phyloP scores from a whole-genome alignment of 2,888 invertebrate species.

The Catonia carolina region DNA sequence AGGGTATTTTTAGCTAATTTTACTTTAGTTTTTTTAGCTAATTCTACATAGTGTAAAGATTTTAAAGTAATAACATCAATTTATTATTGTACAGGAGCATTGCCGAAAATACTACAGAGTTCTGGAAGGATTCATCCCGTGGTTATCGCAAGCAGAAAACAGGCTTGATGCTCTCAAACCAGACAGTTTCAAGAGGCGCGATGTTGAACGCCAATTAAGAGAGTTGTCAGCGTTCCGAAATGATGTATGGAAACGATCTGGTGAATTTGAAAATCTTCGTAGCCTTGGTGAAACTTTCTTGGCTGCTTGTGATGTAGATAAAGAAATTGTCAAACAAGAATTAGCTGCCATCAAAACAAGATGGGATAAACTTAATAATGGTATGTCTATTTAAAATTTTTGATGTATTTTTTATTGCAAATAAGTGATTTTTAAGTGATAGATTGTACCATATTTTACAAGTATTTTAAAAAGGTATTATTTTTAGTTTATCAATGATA shows the following conservation, averaged over 20 bases:
- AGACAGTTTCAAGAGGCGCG: slow-evolving; percentile 73
- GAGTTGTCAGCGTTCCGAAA: slow-evolving; percentile 85
- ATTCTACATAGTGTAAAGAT: too few species aligned
- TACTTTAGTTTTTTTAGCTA: too few species aligned
- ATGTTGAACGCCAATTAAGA: slow-evolving; percentile 79
- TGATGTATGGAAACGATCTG: slow-evolving; percentile 84
- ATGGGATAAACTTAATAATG: slow-evolving; percentile 88
- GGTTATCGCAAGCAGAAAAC: slow-evolving; percentile 82
- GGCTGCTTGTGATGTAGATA: slow-evolving; percentile 81
- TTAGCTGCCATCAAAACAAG: slow-evolving; percentile 73
- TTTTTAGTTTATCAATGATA: too few species aligned
- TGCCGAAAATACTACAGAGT: slow-evolving; percentile 83
- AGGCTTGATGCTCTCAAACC: slow-evolving; percentile 71
- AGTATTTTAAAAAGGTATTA: too few species aligned
- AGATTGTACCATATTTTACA: background rate
- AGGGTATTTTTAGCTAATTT: too few species aligned
- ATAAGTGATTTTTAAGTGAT: background rate
- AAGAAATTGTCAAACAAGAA: slow-evolving; percentile 79
- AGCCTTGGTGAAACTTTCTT: slow-evolving; percentile 83
- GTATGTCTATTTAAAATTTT: slow-evolving; percentile 43
- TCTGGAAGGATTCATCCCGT: slow-evolving; percentile 78
- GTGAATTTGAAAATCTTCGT: slow-evolving; percentile 85
- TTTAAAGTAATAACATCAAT: too few species aligned
- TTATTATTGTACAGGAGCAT: slow-evolving; percentile 66
- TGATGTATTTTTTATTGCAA: slow-evolving; percentile 15